Conservation (phyloP, 2,888 invertebrate species). For the Omphaloscelis lunosa region DNA sequence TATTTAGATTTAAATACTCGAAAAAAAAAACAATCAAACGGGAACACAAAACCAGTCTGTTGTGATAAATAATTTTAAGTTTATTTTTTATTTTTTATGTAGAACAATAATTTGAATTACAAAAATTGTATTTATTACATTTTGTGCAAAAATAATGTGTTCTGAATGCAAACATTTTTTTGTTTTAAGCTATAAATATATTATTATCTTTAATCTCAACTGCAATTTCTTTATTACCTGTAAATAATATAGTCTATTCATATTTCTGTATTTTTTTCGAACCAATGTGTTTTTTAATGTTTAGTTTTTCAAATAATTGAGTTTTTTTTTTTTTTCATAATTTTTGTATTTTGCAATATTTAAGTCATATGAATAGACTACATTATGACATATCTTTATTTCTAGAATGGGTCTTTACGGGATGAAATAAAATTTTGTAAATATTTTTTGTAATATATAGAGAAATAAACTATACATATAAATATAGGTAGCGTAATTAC, state of each 20-base stretch:
- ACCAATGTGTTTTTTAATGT: slow-evolving; percentile 21
- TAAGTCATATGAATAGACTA: slow-evolving; percentile 66
- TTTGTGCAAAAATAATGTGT: slow-evolving; percentile 75
- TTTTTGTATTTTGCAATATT: slow-evolving; percentile 33
- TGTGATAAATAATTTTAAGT: slow-evolving; percentile 89
- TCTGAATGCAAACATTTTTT: slow-evolving; percentile 68
- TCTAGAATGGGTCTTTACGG: slow-evolving; percentile 87
- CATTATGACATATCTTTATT: slow-evolving; percentile 67
- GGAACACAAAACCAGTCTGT: slow-evolving; percentile 86
- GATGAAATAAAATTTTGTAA: slow-evolving; percentile 84
- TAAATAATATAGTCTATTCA: slow-evolving; percentile 65
- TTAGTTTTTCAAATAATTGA: slow-evolving; percentile 29
- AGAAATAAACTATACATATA: slow-evolving; percentile 87
- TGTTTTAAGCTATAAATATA: slow-evolving; percentile 65
- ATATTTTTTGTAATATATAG: slow-evolving; percentile 90
- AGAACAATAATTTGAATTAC: slow-evolving; percentile 70
- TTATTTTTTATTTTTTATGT: slow-evolving; percentile 71
- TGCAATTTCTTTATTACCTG: slow-evolving; percentile 69
- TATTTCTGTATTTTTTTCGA: slow-evolving; percentile 46
- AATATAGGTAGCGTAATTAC: slow-evolving; percentile 90
- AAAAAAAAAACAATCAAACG: slow-evolving; percentile 74
- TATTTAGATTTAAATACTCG: slow-evolving; percentile 78
- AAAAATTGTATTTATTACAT: slow-evolving; percentile 73
- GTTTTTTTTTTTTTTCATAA: slow-evolving; percentile 29
- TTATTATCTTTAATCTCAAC: slow-evolving; percentile 62